A percentile compares a stretch with the other conserved stretches of the same genome.
Conservation (phyloP, 2,797 vertebrate genomes). For the Gobio occitaniae region DNA sequence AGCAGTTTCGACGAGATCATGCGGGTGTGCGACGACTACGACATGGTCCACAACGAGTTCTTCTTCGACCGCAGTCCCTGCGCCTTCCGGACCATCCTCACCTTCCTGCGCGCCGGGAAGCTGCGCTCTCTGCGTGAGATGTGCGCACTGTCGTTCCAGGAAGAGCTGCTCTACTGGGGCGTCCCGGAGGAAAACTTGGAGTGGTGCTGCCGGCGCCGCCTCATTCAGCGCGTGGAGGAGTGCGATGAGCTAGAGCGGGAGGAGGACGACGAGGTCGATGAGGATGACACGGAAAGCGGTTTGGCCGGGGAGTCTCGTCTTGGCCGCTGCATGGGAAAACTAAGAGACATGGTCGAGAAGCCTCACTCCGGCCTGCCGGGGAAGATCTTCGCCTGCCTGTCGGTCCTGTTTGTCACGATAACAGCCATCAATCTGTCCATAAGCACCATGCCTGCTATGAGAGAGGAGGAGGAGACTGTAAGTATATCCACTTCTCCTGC, state of each 20-base stretch:
- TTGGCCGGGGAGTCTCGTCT: slow-evolving; percentile 75
- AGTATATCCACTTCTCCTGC: slow-evolving; percentile 66
- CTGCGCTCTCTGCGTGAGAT: slow-evolving; percentile 91
- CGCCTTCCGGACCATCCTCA: slow-evolving; percentile 95
- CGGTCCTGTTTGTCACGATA: slow-evolving; percentile 96
- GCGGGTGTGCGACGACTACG: slow-evolving; percentile 93
- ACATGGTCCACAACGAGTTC: slow-evolving; percentile 93
- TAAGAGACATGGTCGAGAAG: slow-evolving; percentile 97
- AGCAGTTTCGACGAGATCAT: slow-evolving; percentile 97
- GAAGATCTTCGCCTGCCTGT: slow-evolving; percentile 97
- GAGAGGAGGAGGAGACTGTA: slow-evolving; percentile 95
- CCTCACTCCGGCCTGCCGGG: slow-evolving; percentile 97
- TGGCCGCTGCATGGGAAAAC: slow-evolving; percentile 86
- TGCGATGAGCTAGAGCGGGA: slow-evolving; percentile 88
- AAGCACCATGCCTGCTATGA: slow-evolving; percentile 96
- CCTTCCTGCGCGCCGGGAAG: slow-evolving; percentile 92
- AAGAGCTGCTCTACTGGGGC: slow-evolving; percentile 98
- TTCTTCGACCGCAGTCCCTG: slow-evolving; percentile 98
- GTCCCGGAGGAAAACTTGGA: slow-evolving; percentile 94
- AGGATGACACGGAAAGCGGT: slow-evolving; percentile 72
- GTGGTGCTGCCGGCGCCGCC: slow-evolving; percentile 93
- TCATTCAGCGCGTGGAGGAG: slow-evolving; percentile 94
- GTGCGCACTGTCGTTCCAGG: slow-evolving; percentile 95
- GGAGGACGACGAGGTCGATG: slow-evolving; percentile 80
- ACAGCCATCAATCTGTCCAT: slow-evolving; percentile 96